Conservation (phyloP, 2,113 vertebrate genomes). For the Syngnathoides biaculeatus region DNA sequence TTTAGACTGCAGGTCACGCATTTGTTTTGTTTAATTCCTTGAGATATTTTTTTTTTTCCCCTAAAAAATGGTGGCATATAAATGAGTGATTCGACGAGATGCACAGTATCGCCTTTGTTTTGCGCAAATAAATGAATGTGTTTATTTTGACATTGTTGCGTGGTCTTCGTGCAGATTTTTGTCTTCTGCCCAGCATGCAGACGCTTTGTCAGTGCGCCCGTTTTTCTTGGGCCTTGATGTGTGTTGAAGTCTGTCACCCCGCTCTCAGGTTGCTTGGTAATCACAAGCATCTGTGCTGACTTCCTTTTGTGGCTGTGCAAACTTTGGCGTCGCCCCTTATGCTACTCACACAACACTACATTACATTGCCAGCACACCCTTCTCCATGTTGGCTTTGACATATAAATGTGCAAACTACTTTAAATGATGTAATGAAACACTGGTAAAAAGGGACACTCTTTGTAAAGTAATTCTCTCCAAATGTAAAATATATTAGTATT, state of each 20-base stretch:
- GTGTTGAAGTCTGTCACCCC: constrained; percentile 56
- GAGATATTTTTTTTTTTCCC: not conserved
- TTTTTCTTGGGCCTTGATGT: constrained; percentile 51
- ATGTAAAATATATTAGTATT: too few species aligned
- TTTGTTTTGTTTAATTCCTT: not conserved
- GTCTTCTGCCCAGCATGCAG: constrained; percentile 42
- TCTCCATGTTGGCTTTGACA: not conserved
- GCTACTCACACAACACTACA: not conserved
- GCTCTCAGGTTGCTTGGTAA: constrained; percentile 49
- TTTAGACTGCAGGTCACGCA: not conserved
- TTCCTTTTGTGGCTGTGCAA: constrained; percentile 39
- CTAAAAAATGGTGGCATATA: not conserved
- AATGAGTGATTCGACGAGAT: not conserved
- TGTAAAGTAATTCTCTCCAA: not conserved
- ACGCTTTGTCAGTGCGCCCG: constrained; percentile 21
- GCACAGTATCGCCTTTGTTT: not conserved
- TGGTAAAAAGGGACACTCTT: not conserved
- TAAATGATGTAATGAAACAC: not conserved
- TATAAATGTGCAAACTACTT: not conserved
- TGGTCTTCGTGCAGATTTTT: constrained; percentile 14
- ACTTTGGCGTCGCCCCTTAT: constrained; percentile 37
- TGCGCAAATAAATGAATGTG: not conserved
- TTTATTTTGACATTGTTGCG: not conserved
- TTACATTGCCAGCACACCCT: not conserved
- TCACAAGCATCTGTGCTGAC: constrained; percentile 60